Percentiles rank a stretch among this genome's conserved stretches.
phyloP scores from a whole-genome alignment of 1,140 invertebrate species.

The Archivesica marissinica region DNA sequence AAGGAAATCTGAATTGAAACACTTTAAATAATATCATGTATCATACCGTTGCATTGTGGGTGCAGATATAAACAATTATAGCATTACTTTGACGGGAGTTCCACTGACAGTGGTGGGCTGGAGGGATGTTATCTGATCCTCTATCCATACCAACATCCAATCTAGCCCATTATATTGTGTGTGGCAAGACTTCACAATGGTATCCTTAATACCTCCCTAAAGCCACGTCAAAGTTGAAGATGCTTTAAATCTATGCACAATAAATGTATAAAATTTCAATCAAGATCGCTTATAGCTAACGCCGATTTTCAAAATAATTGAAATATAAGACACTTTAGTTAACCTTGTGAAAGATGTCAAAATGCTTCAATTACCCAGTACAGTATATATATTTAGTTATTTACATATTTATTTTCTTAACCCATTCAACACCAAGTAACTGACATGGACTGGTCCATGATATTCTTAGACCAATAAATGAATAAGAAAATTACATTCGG shows the following conservation, averaged over 20 bases:
- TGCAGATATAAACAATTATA: not conserved
- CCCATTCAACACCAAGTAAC: too few species aligned
- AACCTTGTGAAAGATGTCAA: too few species aligned
- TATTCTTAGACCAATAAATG: too few species aligned
- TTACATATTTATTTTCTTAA: too few species aligned
- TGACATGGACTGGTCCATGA: too few species aligned
- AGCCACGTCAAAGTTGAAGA: slow-evolving; percentile 19
- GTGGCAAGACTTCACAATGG: not conserved
- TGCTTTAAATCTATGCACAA: slow-evolving; percentile 24
- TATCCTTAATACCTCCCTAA: slow-evolving; percentile 8
- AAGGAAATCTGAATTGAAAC: too few species aligned
- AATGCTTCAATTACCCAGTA: too few species aligned
- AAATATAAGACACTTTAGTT: not conserved
- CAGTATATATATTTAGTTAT: too few species aligned
- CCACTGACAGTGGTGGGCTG: not conserved
- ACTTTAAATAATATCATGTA: slow-evolving; percentile 15
- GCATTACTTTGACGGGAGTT: not conserved
- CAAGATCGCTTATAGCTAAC: slow-evolving; percentile 4
- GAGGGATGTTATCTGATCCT: not conserved
- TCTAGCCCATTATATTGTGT: slow-evolving; percentile 7
- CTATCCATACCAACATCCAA: not conserved
- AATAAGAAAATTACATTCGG: too few species aligned
- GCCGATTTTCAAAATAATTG: not conserved
- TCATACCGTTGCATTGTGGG: not conserved
- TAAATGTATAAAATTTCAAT: slow-evolving; percentile 15